Conservation (phyloP, 1,140 invertebrate genomes). For the Sogatella furcifera region DNA sequence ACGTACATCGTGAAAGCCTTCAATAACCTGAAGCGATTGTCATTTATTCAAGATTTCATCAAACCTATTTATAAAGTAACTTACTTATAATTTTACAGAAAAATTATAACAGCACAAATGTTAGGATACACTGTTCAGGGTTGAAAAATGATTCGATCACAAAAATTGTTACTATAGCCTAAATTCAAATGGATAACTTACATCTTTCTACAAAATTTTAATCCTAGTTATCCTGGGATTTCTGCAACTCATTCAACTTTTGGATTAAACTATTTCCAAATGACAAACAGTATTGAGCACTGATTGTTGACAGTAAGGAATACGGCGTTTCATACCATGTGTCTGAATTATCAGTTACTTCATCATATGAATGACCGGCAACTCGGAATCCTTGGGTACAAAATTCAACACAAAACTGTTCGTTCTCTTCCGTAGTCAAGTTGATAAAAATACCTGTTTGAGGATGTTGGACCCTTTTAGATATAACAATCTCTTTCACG, state of each 20-base stretch:
- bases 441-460: background rate
- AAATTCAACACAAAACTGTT: background rate
- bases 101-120: no score
- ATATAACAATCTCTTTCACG: background rate
- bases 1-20: no score
- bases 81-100: no score
- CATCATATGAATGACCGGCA: background rate
- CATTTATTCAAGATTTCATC: no score
- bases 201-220: no score
- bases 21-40: no score
- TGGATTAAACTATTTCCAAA: background rate
- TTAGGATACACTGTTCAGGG: no score
- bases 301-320: background rate
- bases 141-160: no score
- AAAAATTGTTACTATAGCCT: no score
- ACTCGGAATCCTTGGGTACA: background rate
- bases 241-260: background rate
- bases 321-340: background rate
- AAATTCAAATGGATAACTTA: no score
- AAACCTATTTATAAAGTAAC: no score
- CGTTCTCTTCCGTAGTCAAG: background rate
- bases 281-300: background rate
- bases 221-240: no score
- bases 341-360: background rate
- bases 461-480: background rate